phyloP scores from a whole-genome alignment of 2,797 vertebrate genomes.

The Enteromius mattozi region DNA sequence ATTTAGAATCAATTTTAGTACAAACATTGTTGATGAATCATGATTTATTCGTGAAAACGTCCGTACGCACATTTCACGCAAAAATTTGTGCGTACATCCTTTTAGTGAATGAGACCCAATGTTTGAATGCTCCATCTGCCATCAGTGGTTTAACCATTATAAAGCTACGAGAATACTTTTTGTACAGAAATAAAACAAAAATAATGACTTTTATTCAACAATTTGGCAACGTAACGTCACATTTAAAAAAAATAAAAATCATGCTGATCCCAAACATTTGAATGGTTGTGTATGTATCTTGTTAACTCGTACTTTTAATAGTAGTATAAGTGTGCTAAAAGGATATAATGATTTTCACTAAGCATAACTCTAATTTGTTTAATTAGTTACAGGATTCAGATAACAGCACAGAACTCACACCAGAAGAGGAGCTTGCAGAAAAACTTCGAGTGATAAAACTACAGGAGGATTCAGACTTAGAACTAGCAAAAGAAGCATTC shows the following conservation, averaged over 20 bases:
- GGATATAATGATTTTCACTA: not conserved
- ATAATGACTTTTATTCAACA: no score
- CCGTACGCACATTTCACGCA: no score
- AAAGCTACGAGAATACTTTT: no score
- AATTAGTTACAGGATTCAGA: slow-evolving; percentile 80
- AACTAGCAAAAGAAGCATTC: slow-evolving; percentile 86
- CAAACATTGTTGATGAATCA: no score
- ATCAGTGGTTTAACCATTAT: no score
- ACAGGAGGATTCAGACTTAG: slow-evolving; percentile 86
- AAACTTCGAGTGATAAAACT: slow-evolving; percentile 84
- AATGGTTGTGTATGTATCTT: not conserved
- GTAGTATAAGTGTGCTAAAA: not conserved
- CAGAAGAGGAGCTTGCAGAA: slow-evolving; percentile 84
- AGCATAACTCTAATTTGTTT: slow-evolving; percentile 5
- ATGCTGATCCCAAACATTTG: not conserved
- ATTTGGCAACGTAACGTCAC: no score
- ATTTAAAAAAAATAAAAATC: not conserved
- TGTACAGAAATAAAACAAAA: no score
- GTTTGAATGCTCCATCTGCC: no score
- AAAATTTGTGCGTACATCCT: no score
- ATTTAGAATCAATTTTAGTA: no score
- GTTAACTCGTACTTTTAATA: not conserved
- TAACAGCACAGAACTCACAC: slow-evolving; percentile 75
- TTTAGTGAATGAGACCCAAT: no score
- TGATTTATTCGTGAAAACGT: no score